Percentiles rank a stretch among this genome's conserved stretches.
Evolutionary conservation across 2,888 invertebrate species (phyloP).

Genomic region (Stenoptilia bipunctidactyla): DNA sequence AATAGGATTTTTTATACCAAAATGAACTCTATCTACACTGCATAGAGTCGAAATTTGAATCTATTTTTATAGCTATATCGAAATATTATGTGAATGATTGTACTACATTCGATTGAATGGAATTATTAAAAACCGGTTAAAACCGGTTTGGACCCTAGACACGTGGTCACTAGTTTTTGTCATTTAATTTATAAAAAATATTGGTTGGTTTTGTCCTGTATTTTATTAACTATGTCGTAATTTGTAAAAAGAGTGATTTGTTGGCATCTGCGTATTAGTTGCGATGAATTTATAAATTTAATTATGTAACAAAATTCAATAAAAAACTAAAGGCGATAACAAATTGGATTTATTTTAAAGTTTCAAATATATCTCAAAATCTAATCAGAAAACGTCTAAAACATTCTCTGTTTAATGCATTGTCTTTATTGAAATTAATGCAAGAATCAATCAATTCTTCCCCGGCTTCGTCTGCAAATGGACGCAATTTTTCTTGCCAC

Average conservation of each 20-base stretch:
- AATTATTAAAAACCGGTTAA: constrained; percentile 54
- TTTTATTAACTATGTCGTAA: constrained; percentile 24
- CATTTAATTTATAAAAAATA: constrained; percentile 54
- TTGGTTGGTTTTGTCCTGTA: constrained; percentile 43
- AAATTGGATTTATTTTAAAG: too few relatives aligned
- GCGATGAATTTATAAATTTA: neutral
- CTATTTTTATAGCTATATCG: too few relatives aligned
- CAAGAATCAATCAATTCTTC: constrained; percentile 62
- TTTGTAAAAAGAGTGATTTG: constrained; percentile 7
- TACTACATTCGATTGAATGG: constrained; percentile 44
- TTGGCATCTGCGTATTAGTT: neutral
- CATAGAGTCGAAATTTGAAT: too few relatives aligned
- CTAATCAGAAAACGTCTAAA: constrained; percentile 50
- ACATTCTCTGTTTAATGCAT: constrained; percentile 40
- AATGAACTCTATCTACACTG: too few relatives aligned
- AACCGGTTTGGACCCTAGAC: constrained; percentile 54
- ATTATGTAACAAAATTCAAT: too few relatives aligned
- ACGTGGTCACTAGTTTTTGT: constrained; percentile 63
- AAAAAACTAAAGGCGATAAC: too few relatives aligned
- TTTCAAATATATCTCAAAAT: too few relatives aligned
- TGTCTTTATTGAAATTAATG: constrained; percentile 69
- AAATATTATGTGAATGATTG: too few relatives aligned
- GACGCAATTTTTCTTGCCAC: constrained; percentile 31
- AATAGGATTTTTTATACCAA: too few relatives aligned
- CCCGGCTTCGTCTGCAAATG: constrained; percentile 12